phyloP scores from a whole-genome alignment of 2,888 invertebrate genomes.

The Timema cristinae region DNA sequence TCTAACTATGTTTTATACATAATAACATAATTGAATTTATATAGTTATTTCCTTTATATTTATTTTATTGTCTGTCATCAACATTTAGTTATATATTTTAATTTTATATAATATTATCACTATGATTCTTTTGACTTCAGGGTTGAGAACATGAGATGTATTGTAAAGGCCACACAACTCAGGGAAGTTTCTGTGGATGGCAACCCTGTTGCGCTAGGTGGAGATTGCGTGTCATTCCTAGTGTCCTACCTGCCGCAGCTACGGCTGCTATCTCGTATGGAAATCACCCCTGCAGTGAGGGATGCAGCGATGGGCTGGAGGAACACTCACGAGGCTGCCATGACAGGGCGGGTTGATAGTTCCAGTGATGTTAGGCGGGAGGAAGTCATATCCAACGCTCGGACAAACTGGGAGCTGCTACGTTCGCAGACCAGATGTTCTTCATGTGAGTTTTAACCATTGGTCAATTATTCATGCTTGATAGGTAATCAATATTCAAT shows the following conservation, averaged over 20 bases:
- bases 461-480: too few species aligned
- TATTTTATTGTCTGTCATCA: too few species aligned
- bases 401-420: slow-evolving; percentile 81
- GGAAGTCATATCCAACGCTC: slow-evolving; percentile 78
- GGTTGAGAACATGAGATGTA: slow-evolving; percentile 80
- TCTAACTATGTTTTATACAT: too few species aligned
- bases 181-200: slow-evolving; percentile 83
- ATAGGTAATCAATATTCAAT: too few species aligned
- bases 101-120: too few species aligned
- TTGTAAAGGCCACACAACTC: slow-evolving; percentile 72
- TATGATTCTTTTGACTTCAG: slow-evolving; percentile 44
- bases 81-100: too few species aligned
- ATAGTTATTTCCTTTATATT: too few species aligned
- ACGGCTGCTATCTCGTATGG: slow-evolving; percentile 69
- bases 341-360: slow-evolving; percentile 60
- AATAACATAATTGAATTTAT: too few species aligned
- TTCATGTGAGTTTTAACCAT: background rate
- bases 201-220: slow-evolving; percentile 75
- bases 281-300: slow-evolving; percentile 52
- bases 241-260: slow-evolving; percentile 76
- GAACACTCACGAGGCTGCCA: slow-evolving; percentile 69
- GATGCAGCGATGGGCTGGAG: slow-evolving; percentile 77
- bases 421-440: slow-evolving; percentile 57
- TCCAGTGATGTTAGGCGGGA: slow-evolving; percentile 62
- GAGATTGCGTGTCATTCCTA: slow-evolving; percentile 76